Evolutionary conservation across 2,888 invertebrate genomes (phyloP), one percentile per base, ranked within the genome.

Genomic region (Linnaemya vulpina): DNA sequence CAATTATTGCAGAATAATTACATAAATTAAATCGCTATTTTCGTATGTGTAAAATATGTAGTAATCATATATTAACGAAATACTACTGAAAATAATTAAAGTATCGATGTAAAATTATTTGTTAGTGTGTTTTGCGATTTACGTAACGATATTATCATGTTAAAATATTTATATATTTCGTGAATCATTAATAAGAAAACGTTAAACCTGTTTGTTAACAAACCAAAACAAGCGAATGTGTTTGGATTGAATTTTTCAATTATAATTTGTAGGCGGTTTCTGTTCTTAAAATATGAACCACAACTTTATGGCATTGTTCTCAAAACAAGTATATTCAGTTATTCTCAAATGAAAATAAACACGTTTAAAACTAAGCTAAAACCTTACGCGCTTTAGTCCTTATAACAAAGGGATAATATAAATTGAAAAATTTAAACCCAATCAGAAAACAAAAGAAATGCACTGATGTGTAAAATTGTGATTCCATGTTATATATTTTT

Each of bases 381-480:
- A 20, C 15, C 49, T 17, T 25, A 20, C 46, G 1, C 17, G 2
- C 25, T 15, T 17, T 25, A 22, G 40, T 17, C 10, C 60, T 74
- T 75, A 76, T 76, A 38, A 17, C 43, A 25, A 74, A 74, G 51
- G 70, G 85, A 85, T 85, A 85, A 85, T 78, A 62, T 77, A 71
- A 83, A 83, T 77, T 65, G 38, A 67, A 82, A 75, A 80, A 80
- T 67, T 20, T 51, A 78, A 82, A 76, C 76, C 74, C 82, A 82
- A 71, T 76, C 70, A 76, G 77, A 83, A 83, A 83, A 83, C 82
- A 83, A 83, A 83, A 77, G 82, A 58, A 46, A 67, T 49, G 76
- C 71, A 77, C 71, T 83, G 77, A 71, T 77, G 82, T 83, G 76
- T 77, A 65, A 77, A 83, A 83, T 83, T 77, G 38, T 60, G 65